Evolutionary conservation across 2,113 vertebrate species (phyloP).

Genomic region (Condylura cristata): DNA sequence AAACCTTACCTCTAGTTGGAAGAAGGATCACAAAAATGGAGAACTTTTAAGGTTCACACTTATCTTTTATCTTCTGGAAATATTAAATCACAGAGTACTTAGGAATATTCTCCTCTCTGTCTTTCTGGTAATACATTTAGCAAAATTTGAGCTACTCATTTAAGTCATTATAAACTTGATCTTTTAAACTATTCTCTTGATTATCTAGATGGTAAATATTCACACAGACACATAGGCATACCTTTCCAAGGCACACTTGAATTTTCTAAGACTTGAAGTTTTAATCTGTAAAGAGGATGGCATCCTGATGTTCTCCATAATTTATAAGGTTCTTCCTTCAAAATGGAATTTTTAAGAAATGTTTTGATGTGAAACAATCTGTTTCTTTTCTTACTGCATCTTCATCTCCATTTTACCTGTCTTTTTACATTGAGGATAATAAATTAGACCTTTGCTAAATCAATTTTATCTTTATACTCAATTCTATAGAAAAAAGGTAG

Average conservation of each 20-base stretch:
- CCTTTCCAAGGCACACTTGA: neutral
- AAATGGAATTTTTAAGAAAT: neutral
- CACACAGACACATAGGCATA: neutral
- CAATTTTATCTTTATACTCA: slow-evolving; percentile 37
- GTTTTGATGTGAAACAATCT: neutral
- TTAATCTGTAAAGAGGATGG: slow-evolving; percentile 3
- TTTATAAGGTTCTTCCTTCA: neutral
- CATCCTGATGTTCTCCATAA: neutral
- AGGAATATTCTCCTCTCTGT: neutral
- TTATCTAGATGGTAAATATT: slow-evolving; percentile 25
- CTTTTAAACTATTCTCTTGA: neutral
- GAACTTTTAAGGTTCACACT: neutral
- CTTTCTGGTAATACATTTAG: neutral
- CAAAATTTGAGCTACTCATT: neutral
- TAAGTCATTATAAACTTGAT: neutral
- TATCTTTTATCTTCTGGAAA: slow-evolving; percentile 11
- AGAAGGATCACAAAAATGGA: neutral
- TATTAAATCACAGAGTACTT: neutral
- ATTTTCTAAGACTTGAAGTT: neutral
- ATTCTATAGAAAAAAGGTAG: neutral
- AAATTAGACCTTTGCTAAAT: neutral
- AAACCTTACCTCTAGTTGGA: neutral
- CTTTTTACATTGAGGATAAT: neutral
- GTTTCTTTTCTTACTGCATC: neutral
- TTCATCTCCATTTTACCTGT: neutral